These are phyloP conservation scores for Lepidochrysops patricia DNA, from an alignment of 2,888 invertebrate genomes.

Conservation along the genomic window DNA sequence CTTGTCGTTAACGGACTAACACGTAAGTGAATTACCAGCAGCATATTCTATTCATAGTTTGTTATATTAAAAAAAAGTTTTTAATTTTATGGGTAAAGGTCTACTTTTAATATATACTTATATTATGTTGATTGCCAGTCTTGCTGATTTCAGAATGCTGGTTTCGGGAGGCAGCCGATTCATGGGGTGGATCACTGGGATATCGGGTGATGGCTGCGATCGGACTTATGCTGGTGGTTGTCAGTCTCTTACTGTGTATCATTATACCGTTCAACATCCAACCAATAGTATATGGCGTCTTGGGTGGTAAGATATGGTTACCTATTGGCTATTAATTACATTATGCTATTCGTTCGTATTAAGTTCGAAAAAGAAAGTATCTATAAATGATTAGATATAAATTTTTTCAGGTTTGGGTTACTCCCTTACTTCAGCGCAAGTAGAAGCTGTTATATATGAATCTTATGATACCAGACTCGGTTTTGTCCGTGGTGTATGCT, in stretches of 20 bases:
- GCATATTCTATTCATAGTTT: too few species aligned
- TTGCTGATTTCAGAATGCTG: slow-evolving; percentile 46
- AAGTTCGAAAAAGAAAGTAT: too few species aligned
- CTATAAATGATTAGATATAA: too few species aligned
- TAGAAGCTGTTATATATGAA: slow-evolving; percentile 63
- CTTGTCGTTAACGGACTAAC: slow-evolving; percentile 50
- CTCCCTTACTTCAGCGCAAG: slow-evolving; percentile 61
- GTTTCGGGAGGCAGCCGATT: slow-evolving; percentile 66
- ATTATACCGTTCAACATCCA: slow-evolving; percentile 44
- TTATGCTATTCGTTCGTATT: too few species aligned
- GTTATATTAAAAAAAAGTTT: too few species aligned
- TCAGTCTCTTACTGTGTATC: slow-evolving; percentile 45
- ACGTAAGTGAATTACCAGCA: slow-evolving; percentile 50
- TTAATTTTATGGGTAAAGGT: too few species aligned
- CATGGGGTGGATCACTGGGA: slow-evolving; percentile 57
- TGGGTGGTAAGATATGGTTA: slow-evolving; percentile 45
- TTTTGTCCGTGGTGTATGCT: slow-evolving; percentile 51
- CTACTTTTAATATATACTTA: too few species aligned
- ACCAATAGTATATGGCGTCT: slow-evolving; percentile 48
- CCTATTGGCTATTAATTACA: too few species aligned
- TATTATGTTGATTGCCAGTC: neutral
- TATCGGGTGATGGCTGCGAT: slow-evolving; percentile 52
- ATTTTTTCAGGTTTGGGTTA: slow-evolving; percentile 60
- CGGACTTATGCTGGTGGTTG: slow-evolving; percentile 45
- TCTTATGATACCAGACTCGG: slow-evolving; percentile 58